Percentiles rank a stretch among this genome's conserved stretches.
Evolutionary conservation across 2,888 invertebrate species (phyloP).

Genomic region (Phyllotreta cruciferae): DNA sequence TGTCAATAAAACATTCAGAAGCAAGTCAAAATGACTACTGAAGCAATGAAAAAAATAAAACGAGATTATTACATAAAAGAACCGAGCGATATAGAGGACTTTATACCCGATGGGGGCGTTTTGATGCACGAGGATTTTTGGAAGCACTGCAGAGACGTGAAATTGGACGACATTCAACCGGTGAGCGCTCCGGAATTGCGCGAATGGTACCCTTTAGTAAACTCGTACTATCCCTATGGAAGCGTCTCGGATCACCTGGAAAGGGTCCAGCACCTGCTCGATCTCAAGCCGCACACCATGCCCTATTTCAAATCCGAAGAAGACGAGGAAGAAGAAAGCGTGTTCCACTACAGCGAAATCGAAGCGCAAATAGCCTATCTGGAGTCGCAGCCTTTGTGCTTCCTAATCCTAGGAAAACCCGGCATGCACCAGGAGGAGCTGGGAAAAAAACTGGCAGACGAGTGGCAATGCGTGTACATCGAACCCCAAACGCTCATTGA

Average conservation of each 20-base stretch:
- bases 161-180: neutral
- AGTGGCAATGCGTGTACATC: constrained; percentile 66
- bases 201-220: constrained; percentile 56
- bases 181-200: constrained; percentile 15
- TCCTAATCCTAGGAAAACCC: constrained; percentile 68
- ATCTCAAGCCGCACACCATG: constrained; percentile 36
- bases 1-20: too few species aligned
- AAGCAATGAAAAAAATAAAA: neutral
- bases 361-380: constrained; percentile 64
- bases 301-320: constrained; percentile 25
- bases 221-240: constrained; percentile 59
- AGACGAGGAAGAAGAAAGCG: constrained; percentile 40
- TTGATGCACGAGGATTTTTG: neutral
- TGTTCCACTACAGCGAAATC: constrained; percentile 61
- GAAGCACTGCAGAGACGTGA: neutral
- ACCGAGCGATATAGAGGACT: neutral
- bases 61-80: constrained; percentile 7
- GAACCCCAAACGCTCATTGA: constrained; percentile 64
- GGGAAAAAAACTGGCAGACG: constrained; percentile 65
- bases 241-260: constrained; percentile 60
- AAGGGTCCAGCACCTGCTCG: constrained; percentile 53
- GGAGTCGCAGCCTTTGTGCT: constrained; percentile 64
- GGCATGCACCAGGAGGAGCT: constrained; percentile 63
- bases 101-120: neutral
- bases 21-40: too few species aligned